Conservation (phyloP, 2,888 invertebrate species). For the Epinotia demarniana region DNA sequence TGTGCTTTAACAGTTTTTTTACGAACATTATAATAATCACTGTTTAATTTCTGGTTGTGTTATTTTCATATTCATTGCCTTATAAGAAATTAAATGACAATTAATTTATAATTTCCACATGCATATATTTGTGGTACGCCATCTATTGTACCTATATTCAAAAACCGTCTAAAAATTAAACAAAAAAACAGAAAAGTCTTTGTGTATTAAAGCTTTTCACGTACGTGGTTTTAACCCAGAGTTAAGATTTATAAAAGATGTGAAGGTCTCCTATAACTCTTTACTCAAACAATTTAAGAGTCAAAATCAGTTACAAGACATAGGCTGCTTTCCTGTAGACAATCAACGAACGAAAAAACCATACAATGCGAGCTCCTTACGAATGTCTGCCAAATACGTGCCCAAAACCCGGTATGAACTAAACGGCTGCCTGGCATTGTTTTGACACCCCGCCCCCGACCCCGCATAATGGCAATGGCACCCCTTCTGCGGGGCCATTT, state of each 20-base stretch:
- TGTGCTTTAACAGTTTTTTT: background rate
- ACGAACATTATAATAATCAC: background rate
- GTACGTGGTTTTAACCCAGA: conserved; percentile 35
- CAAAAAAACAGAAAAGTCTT: conserved; percentile 56
- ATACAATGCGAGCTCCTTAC: too few relatives aligned
- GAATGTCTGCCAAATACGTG: too few relatives aligned
- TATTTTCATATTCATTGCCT: background rate
- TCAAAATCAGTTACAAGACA: too few relatives aligned
- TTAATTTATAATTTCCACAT: background rate
- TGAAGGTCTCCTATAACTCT: background rate
- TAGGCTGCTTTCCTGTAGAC: background rate
- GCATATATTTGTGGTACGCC: background rate
- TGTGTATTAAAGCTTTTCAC: conserved; percentile 62
- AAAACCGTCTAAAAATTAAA: conserved; percentile 30
- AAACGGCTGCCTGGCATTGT: too few relatives aligned
- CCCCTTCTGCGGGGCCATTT: too few relatives aligned
- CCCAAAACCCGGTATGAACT: too few relatives aligned
- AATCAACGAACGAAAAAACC: background rate
- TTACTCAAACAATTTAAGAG: background rate
- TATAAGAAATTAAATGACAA: background rate
- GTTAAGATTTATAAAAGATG: background rate
- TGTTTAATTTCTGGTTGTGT: too few relatives aligned
- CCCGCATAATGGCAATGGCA: too few relatives aligned
- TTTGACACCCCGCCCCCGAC: too few relatives aligned
- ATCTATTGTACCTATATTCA: conserved; percentile 32